These are phyloP conservation scores for Macropodus opercularis DNA, from an alignment of 2,797 vertebrate genomes.

Conservation along the genomic window DNA sequence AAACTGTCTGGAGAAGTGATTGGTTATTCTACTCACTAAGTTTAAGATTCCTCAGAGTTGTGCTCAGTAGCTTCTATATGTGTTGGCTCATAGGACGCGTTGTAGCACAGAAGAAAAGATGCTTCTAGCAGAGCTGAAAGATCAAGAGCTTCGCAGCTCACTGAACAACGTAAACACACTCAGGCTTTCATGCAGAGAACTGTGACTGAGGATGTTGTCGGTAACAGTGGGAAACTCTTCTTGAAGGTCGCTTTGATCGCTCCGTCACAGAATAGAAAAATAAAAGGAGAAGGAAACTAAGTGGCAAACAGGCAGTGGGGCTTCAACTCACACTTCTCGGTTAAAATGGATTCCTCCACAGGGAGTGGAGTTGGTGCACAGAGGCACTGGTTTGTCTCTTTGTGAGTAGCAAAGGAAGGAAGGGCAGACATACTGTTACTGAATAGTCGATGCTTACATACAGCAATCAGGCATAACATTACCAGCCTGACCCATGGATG, in stretches of 20 bases:
- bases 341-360: conserved; percentile 29
- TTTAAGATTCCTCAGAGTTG: conserved; percentile 12
- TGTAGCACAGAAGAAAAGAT: conserved; percentile 31
- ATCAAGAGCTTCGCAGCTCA: conserved; percentile 49
- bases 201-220: conserved; percentile 33
- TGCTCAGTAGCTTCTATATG: conserved; percentile 18
- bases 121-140: conserved; percentile 36
- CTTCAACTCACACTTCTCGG: conserved; percentile 23
- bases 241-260: conserved; percentile 57
- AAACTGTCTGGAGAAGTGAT: background rate
- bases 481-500: too few species aligned
- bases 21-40: conserved; percentile 4
- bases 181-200: conserved; percentile 39
- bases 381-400: conserved; percentile 7
- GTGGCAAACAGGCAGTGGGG: conserved; percentile 16
- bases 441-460: too few species aligned
- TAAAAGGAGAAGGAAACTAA: conserved; percentile 19
- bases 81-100: conserved; percentile 35
- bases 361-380: conserved; percentile 27
- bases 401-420: conserved; percentile 1
- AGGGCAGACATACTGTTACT: background rate
- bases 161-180: conserved; percentile 42
- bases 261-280: conserved; percentile 27
- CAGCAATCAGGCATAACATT: too few species aligned
- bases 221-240: conserved; percentile 38